A percentile compares a stretch with the other conserved stretches of the same genome.
phyloP scores from a whole-genome alignment of 2,113 vertebrate species.

The Lagenorhynchus albirostris region DNA sequence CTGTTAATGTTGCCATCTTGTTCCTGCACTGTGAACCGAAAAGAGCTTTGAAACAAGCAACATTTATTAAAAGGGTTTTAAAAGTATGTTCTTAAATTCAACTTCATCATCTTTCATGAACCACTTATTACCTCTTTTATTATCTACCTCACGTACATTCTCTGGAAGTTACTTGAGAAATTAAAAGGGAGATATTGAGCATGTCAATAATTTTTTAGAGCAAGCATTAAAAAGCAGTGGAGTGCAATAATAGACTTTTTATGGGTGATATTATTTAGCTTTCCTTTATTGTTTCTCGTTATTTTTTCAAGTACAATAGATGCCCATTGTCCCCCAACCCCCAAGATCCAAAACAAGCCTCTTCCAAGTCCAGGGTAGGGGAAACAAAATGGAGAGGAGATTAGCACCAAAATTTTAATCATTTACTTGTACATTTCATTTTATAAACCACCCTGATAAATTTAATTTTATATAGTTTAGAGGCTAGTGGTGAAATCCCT shows the following conservation, averaged over 20 bases:
- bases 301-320: conserved; percentile 12
- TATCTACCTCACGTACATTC: conserved; percentile 45
- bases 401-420: background rate
- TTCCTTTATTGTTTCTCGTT: background rate
- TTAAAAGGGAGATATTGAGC: conserved; percentile 58
- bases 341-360: background rate
- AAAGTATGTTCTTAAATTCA: conserved; percentile 44
- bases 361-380: background rate
- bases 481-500: background rate
- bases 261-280: conserved; percentile 48
- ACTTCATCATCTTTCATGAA: conserved; percentile 30
- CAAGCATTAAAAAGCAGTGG: conserved; percentile 56
- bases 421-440: background rate
- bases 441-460: background rate
- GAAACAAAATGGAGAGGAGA: background rate
- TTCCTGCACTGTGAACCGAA: background rate
- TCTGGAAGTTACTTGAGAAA: conserved; percentile 54
- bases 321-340: background rate
- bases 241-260: conserved; percentile 46
- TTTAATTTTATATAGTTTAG: background rate
- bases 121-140: conserved; percentile 58
- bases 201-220: conserved; percentile 59
- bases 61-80: conserved; percentile 18
- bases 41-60: background rate
- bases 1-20: background rate